Evolutionary conservation across 1,140 invertebrate species (phyloP).

Genomic region (Olivierus martensii): DNA sequence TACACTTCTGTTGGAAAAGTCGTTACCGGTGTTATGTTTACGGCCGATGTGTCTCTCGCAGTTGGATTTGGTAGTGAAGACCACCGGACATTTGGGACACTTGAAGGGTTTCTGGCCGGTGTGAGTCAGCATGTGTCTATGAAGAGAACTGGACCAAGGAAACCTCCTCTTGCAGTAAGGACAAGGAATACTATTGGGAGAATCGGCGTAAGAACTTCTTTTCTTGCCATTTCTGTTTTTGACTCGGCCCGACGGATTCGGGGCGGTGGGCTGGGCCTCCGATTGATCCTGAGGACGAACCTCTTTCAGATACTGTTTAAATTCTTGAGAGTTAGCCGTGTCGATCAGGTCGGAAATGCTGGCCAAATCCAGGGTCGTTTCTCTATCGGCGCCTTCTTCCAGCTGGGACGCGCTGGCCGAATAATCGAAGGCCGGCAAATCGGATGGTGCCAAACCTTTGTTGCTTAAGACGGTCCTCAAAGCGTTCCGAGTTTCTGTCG

Average conservation of each 20-base stretch:
- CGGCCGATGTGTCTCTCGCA: slow-evolving; percentile 84
- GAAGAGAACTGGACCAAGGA: slow-evolving; percentile 85
- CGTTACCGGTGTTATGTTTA: slow-evolving; percentile 50
- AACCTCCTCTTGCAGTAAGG: slow-evolving; percentile 36
- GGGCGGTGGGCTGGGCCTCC: background rate
- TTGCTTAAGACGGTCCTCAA: slow-evolving; percentile 14
- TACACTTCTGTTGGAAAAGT: slow-evolving; percentile 38
- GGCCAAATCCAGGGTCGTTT: background rate
- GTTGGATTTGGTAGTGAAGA: slow-evolving; percentile 94
- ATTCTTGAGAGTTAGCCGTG: slow-evolving; percentile 46
- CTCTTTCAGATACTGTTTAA: slow-evolving; percentile 6
- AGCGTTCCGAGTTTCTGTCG: slow-evolving; percentile 17
- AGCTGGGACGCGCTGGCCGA: too few relatives aligned
- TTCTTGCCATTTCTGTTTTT: background rate
- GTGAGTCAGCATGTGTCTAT: slow-evolving; percentile 80
- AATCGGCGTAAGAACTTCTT: background rate
- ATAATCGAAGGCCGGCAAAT: background rate
- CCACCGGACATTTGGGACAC: slow-evolving; percentile 73
- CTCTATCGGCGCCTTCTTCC: background rate
- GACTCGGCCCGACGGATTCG: background rate
- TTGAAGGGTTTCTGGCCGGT: slow-evolving; percentile 93
- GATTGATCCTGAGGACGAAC: background rate
- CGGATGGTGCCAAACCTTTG: slow-evolving; percentile 2
- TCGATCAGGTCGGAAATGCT: slow-evolving; percentile 58
- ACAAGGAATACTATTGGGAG: background rate